Percentiles rank a stretch among this genome's conserved stretches.
phyloP scores from a whole-genome alignment of 1,140 invertebrate species.

The Drosophila tristis region DNA sequence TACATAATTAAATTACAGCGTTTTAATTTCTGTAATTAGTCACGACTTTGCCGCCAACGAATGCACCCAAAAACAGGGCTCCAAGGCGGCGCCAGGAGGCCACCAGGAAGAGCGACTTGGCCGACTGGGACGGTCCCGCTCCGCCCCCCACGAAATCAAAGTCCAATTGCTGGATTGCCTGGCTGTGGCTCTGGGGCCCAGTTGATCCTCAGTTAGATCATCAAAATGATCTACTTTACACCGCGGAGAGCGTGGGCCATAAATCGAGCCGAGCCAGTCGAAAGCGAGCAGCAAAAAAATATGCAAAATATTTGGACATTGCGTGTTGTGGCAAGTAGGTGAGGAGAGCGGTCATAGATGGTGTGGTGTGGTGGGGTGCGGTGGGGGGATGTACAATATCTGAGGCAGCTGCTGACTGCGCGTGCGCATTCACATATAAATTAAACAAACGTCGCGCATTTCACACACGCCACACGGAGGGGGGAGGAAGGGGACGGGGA shows the following conservation, averaged over 20 bases:
- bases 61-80: slow-evolving; percentile 23
- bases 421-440: slow-evolving; percentile 82
- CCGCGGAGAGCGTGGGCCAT: slow-evolving; percentile 51
- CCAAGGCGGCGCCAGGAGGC: slow-evolving; percentile 60
- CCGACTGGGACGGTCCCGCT: not conserved
- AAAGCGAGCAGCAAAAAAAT: slow-evolving; percentile 51
- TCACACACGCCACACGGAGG: slow-evolving; percentile 55
- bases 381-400: not conserved
- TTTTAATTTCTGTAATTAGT: slow-evolving; percentile 85
- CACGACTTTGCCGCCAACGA: slow-evolving; percentile 70
- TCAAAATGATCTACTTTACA: slow-evolving; percentile 75
- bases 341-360: not conserved
- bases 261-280: slow-evolving; percentile 42
- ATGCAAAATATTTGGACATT: slow-evolving; percentile 70
- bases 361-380: not conserved
- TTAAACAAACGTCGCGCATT: slow-evolving; percentile 75
- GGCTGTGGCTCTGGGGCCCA: not conserved
- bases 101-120: slow-evolving; percentile 11
- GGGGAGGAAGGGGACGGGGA: too few species aligned
- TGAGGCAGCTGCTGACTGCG: slow-evolving; percentile 34
- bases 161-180: not conserved
- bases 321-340: slow-evolving; percentile 47
- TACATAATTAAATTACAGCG: slow-evolving; percentile 85
- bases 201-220: slow-evolving; percentile 48
- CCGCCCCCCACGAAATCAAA: not conserved